Evolutionary conservation across 1,140 invertebrate genomes (phyloP).

Genomic region (Drosophila teissieri): DNA sequence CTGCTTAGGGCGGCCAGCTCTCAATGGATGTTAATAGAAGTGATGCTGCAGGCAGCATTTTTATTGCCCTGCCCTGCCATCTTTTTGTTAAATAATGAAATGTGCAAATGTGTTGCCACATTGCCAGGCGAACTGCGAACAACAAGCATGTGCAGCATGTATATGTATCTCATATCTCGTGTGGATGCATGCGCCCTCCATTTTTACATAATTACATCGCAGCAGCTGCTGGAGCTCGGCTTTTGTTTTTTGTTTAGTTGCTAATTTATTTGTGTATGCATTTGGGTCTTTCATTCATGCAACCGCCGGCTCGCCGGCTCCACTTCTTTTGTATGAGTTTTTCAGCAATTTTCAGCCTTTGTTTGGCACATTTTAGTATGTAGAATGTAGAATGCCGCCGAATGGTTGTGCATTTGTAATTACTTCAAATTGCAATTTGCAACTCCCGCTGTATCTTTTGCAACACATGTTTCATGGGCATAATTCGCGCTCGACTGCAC

Average conservation of each 20-base stretch:
- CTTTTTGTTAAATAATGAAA: constrained; percentile 61
- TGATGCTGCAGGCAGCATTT: constrained; percentile 53
- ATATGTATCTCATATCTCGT: constrained; percentile 23
- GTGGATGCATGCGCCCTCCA: constrained; percentile 58
- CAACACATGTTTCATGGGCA: constrained; percentile 54
- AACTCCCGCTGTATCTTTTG: constrained; percentile 46
- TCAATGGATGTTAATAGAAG: constrained; percentile 74
- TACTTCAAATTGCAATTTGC: constrained; percentile 43
- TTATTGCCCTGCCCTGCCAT: constrained; percentile 43
- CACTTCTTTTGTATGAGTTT: constrained; percentile 38
- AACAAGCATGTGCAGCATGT: not conserved
- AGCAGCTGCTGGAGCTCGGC: constrained; percentile 10
- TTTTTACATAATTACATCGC: constrained; percentile 71
- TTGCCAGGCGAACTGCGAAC: constrained; percentile 1
- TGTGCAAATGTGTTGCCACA: constrained; percentile 59
- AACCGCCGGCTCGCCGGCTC: constrained; percentile 15
- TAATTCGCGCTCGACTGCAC: constrained; percentile 67
- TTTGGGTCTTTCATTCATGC: constrained; percentile 70
- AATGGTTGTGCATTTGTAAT: constrained; percentile 51
- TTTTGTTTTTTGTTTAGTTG: constrained; percentile 81
- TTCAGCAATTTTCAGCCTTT: constrained; percentile 34
- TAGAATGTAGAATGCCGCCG: constrained; percentile 44
- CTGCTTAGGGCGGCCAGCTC: constrained; percentile 56
- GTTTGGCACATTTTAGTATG: constrained; percentile 34
- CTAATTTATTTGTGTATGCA: constrained; percentile 80